phyloP scores from a whole-genome alignment of 2,113 vertebrate species.

The Bos indicus region DNA sequence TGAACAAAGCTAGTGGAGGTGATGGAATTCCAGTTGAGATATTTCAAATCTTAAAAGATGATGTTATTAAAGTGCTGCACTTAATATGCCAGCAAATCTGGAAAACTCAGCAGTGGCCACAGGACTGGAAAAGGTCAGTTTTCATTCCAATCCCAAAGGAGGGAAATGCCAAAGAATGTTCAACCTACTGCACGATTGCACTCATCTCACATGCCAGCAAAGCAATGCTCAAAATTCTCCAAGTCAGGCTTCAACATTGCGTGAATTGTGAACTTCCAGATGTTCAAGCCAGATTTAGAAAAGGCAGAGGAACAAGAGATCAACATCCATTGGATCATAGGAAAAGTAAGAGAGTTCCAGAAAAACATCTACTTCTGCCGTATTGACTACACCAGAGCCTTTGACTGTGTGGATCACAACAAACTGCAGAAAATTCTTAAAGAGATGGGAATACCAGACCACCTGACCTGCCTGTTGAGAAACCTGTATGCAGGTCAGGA shows the following conservation, averaged over 20 bases:
- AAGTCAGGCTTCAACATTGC: background rate
- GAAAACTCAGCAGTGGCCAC: background rate
- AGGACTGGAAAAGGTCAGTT: background rate
- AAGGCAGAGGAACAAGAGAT: background rate
- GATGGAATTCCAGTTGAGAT: background rate
- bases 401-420: background rate
- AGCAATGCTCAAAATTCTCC: background rate
- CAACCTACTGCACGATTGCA: background rate
- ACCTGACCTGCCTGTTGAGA: background rate
- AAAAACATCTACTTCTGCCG: background rate
- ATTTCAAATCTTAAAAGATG: background rate
- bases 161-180: background rate
- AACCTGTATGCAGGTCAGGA: background rate
- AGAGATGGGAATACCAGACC: background rate
- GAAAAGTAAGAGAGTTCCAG: background rate
- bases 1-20: background rate
- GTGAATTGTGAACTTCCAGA: background rate
- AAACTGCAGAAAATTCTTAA: background rate
- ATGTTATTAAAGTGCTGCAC: background rate
- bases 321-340: background rate
- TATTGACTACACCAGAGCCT: background rate
- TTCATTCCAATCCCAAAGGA: background rate
- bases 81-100: background rate
- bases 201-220: background rate
- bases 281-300: background rate